phyloP scores from a whole-genome alignment of 1,140 invertebrate species.

The Drosophila pachea region DNA sequence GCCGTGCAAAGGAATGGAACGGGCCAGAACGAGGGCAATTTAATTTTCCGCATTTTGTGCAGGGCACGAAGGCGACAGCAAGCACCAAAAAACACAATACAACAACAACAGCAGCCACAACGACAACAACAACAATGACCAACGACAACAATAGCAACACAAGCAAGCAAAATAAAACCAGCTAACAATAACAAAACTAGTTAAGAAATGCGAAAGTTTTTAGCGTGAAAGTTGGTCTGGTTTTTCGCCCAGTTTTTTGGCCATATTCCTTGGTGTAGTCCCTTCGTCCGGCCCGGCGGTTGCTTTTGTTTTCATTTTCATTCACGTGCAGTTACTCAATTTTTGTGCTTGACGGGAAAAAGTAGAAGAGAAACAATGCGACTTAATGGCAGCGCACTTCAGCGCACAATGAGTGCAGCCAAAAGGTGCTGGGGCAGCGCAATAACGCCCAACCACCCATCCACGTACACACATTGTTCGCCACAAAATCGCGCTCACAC shows the following conservation, averaged over 20 bases:
- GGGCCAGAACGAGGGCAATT: conserved; percentile 57
- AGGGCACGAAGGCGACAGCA: conserved; percentile 25
- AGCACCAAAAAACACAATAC: conserved; percentile 19
- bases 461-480: background rate
- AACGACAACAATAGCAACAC: no score
- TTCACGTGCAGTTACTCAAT: conserved; percentile 74
- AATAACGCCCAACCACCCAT: background rate
- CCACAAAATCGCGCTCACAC: background rate
- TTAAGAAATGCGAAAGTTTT: conserved; percentile 77
- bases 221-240: conserved; percentile 67
- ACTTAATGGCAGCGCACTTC: conserved; percentile 54
- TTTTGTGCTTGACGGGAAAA: conserved; percentile 57
- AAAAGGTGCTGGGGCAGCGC: conserved; percentile 30
- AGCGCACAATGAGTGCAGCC: conserved; percentile 38
- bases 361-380: conserved; percentile 55
- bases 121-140: conserved; percentile 18
- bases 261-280: conserved; percentile 5
- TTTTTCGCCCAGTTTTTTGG: conserved; percentile 21
- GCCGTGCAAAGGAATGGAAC: background rate
- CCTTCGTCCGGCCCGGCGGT: conserved; percentile 5
- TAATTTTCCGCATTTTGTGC: conserved; percentile 71
- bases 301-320: conserved; percentile 72
- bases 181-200: conserved; percentile 74
- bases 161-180: conserved; percentile 39
- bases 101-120: conserved; percentile 17